Conservation (phyloP, 2,888 invertebrate genomes). For the Craniophora ligustri region DNA sequence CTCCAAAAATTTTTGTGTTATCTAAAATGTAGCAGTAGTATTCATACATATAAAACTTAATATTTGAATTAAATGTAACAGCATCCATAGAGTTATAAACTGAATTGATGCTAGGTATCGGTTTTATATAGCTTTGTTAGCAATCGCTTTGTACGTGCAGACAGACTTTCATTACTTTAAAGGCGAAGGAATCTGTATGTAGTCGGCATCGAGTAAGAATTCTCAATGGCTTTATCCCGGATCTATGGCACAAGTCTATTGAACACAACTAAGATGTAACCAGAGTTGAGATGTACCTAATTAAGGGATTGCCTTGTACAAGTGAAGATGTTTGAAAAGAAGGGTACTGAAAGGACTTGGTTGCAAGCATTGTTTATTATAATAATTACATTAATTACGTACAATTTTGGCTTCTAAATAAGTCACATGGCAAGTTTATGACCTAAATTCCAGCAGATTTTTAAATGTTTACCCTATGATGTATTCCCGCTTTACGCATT, state of each 20-base stretch:
- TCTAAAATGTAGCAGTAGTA: too few species aligned
- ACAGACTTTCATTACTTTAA: constrained; percentile 33
- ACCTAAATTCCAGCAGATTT: constrained; percentile 37
- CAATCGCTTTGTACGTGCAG: constrained; percentile 30
- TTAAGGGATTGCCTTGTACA: constrained; percentile 22
- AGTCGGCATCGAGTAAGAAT: constrained; percentile 34
- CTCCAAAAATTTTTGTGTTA: too few species aligned
- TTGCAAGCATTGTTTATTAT: too few species aligned
- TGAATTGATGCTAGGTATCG: neutral
- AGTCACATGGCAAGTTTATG: constrained; percentile 18
- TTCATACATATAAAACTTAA: neutral
- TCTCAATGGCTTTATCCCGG: constrained; percentile 54
- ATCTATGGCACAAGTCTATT: constrained; percentile 32
- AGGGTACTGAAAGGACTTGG: constrained; percentile 1
- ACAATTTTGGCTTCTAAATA: neutral
- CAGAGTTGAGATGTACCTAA: constrained; percentile 29
- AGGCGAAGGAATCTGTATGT: constrained; percentile 39
- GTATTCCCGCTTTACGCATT: constrained; percentile 63
- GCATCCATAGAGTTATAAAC: constrained; percentile 7
- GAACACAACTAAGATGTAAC: constrained; percentile 36
- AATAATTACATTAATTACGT: neutral
- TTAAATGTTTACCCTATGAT: constrained; percentile 50
- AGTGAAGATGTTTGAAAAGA: constrained; percentile 22
- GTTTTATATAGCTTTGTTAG: constrained; percentile 38
- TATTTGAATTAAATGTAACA: neutral